Evolutionary conservation across 2,888 invertebrate species (phyloP), one percentile per base, ranked within the genome.

Genomic region (Acleris sparsana): DNA sequence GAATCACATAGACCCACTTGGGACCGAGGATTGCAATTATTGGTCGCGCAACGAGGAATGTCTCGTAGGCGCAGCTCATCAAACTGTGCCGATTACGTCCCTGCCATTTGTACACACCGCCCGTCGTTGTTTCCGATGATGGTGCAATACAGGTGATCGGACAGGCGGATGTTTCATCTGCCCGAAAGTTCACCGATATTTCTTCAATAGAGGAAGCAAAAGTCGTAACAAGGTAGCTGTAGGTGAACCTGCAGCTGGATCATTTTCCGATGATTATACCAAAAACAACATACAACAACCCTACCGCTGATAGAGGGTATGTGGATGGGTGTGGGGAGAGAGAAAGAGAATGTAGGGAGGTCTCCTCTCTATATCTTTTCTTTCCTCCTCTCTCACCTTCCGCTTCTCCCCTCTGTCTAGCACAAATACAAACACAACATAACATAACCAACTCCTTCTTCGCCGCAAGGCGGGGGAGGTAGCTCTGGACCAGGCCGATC

Each of bases 1-100:
- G 93, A 94, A 95, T 91, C 93, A 93, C 93, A 92, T 93, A n/a
- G n/a, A 94, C 94, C 94, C 95, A 94, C 89, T 94, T 88, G 94
- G 94, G 93, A 94, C 94, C 89, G 93, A 92, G 93, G 94, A 94
- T 94, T 93, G 94, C 68, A 93, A 93, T 93, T 93, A 89, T 93
- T 85, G 83, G 87, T 83, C 82, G 82, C 87, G 85, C 86, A 71
- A 83, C 80, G 84, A n/a, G 83, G 83, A 76, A 78, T 78, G 76
- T 79, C 81, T 84, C 82, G 83, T 82, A 86, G 87, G 84, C 84
- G 86, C n/a, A n/a, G n/a, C n/a, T n/a, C n/a, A n/a, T n/a, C n/a
- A n/a, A n/a, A n/a, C n/a, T n/a, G n/a, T n/a, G n/a, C n/a, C n/a
- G n/a, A n/a, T n/a, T n/a, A n/a, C n/a, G n/a, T n/a, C n/a, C n/a